Evolutionary conservation across 2,797 vertebrate species (phyloP), one percentile per base, ranked within the genome.

Genomic region (Myotis daubentonii): DNA sequence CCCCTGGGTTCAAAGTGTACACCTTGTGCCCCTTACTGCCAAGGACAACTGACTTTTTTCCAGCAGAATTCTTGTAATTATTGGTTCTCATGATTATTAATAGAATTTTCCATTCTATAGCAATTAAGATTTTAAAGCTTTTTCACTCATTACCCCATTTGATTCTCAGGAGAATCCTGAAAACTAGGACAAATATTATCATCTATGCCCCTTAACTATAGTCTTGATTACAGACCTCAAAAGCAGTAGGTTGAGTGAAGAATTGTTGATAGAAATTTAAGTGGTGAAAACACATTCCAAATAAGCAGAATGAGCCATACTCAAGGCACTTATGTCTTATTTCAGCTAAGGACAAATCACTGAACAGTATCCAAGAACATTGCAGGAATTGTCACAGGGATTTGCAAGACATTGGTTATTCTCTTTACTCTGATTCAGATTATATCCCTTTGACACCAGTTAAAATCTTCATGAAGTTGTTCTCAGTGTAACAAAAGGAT

Each of bases 181-280:
- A 97, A 97, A 97, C 78, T 97, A 96, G 97, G 96, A 94, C 97
- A 96, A 65, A 86, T 97, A 89, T 87, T 95, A 95, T 92, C 93
- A 91, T 91, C 89, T 89, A 55, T 72, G 65, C 81, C 89, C 89
- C 92, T 76, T 94, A 96, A 96, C 87, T 92, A 62, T 72, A 92
- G 75, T 94, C 90, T 96, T 75, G 65, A 95, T 88, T 88, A 85
- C 33, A 91, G 66, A 44, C 76, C 60, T 97, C 88, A 72, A 85
- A 82, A 83, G 57, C 66, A 79, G 49, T 85, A 74, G 49, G 30
- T 33, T 92, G 72, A 75, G 36, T 91, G 36, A 93, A 94, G 57
- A 83, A 23, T 53, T 82, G 55, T 75, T 84, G 72, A 82, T 90
- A 88, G 74, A 96, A 80, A 82, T 92, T 87, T 53, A 75, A 88